Conservation (phyloP, 2,797 vertebrate species). For the Strix occidentalis region DNA sequence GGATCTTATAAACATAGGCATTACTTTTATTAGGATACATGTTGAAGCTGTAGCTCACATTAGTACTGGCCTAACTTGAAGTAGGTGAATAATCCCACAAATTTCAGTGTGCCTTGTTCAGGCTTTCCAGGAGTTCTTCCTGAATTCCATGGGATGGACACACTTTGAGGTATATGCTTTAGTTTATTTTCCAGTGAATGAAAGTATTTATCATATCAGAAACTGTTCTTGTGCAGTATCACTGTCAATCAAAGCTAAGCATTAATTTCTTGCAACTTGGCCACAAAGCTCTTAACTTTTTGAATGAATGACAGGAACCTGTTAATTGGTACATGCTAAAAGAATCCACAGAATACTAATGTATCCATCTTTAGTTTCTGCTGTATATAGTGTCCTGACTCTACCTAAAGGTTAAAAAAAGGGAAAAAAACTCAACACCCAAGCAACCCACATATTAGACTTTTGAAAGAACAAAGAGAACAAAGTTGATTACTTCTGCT, state of each 20-base stretch:
- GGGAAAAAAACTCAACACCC: fast-evolving
- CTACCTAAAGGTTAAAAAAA: background rate
- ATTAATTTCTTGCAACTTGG: background rate
- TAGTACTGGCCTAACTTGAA: background rate
- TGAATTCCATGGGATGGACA: background rate
- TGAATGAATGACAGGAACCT: background rate
- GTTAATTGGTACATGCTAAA: background rate
- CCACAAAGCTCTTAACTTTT: background rate
- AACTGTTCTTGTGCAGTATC: background rate
- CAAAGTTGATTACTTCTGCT: background rate
- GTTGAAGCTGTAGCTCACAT: background rate
- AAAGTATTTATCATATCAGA: background rate
- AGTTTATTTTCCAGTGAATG: background rate
- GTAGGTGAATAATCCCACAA: background rate
- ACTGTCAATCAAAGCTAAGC: background rate
- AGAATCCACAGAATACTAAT: background rate
- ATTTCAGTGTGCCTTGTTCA: background rate
- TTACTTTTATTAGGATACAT: background rate
- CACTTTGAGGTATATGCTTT: background rate
- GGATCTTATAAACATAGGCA: background rate
- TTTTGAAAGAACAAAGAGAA: background rate
- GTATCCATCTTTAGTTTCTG: background rate
- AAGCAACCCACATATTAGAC: background rate
- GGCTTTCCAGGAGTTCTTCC: background rate
- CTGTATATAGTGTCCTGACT: background rate